A percentile compares a stretch with the other conserved stretches of the same genome.
These are phyloP conservation scores for Aphaenogaster ashmeadi DNA, from an alignment of 1,140 invertebrate species.

Conservation along the genomic window DNA sequence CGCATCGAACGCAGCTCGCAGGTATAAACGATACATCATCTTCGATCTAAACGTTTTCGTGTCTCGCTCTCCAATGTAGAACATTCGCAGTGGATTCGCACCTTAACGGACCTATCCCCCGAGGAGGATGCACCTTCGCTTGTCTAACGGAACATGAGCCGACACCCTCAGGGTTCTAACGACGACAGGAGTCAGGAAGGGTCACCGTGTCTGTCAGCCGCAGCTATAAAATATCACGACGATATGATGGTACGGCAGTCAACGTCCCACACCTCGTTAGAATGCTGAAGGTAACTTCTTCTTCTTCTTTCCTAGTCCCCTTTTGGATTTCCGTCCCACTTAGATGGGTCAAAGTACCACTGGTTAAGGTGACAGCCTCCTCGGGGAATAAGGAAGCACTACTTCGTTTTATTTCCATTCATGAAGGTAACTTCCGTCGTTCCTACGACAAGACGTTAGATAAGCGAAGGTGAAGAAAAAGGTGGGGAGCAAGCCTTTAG, in stretches of 20 bases:
- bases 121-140: slow-evolving; percentile 24
- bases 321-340: too few relatives aligned
- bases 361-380: too few relatives aligned
- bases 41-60: not conserved
- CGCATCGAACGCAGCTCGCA: not conserved
- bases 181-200: not conserved
- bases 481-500: not conserved
- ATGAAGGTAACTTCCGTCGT: not conserved
- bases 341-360: too few relatives aligned
- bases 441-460: not conserved
- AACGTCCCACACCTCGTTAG: not conserved
- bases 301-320: too few relatives aligned
- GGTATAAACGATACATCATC: not conserved
- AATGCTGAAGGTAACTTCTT: not conserved
- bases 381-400: too few relatives aligned
- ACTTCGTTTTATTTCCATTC: too few relatives aligned
- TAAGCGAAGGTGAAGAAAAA: not conserved
- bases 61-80: not conserved
- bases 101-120: not conserved
- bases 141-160: slow-evolving; percentile 17
- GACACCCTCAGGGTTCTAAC: slow-evolving; percentile 16
- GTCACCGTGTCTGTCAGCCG: not conserved
- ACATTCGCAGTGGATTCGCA: slow-evolving; percentile 8
- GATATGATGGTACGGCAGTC: not conserved
- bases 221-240: not conserved